A percentile compares a stretch with the other conserved stretches of the same genome.
phyloP scores from a whole-genome alignment of 2,797 vertebrate genomes.

The Ispidina picta region DNA sequence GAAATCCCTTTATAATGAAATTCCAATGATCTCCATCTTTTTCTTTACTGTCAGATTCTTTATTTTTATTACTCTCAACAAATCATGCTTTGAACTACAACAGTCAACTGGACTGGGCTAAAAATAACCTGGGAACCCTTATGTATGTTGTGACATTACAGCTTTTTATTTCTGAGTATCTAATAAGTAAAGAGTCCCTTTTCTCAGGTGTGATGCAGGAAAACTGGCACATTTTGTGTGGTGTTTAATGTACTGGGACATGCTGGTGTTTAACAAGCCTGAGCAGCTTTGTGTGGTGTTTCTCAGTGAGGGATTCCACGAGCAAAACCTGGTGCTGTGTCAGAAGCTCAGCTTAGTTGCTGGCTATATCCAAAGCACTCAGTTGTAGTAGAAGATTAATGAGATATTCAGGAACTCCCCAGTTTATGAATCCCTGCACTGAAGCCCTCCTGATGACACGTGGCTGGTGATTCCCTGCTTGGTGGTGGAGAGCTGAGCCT shows the following conservation, averaged over 20 bases:
- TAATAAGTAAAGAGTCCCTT: background rate
- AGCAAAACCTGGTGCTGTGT: background rate
- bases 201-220: accelerated
- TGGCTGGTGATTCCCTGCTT: background rate
- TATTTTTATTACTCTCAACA: background rate
- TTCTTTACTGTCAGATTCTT: background rate
- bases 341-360: background rate
- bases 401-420: no score
- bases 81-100: background rate
- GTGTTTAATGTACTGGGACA: accelerated
- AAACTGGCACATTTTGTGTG: background rate
- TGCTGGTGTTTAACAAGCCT: accelerated
- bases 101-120: background rate
- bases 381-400: background rate
- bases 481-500: background rate
- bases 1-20: background rate
- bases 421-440: no score
- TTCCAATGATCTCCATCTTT: background rate
- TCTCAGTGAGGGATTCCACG: background rate
- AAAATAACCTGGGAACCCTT: background rate
- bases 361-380: background rate
- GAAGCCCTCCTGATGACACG: background rate
- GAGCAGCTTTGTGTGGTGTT: background rate
- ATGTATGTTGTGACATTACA: background rate
- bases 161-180: background rate